Conservation (phyloP, 1,140 invertebrate species). For the Araneus ventricosus region DNA sequence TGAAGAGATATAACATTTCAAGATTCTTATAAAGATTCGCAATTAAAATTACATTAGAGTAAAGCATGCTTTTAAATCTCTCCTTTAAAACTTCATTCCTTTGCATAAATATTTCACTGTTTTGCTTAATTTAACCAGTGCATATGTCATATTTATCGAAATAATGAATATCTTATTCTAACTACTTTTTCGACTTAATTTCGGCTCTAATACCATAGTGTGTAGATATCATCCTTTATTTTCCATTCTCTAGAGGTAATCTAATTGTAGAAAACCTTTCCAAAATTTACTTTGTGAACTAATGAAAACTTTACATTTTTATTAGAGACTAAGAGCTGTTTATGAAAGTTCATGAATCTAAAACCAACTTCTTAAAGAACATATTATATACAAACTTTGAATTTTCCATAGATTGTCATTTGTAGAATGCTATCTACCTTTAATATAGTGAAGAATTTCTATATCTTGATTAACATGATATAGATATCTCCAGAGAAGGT, state of each 20-base stretch:
- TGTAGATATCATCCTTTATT: neutral
- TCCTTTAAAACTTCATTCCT: neutral
- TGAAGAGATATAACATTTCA: neutral
- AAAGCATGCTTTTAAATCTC: neutral
- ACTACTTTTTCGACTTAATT: neutral
- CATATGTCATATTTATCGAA: neutral
- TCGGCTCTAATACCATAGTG: neutral
- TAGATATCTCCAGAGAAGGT: neutral
- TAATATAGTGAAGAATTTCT: constrained; percentile 7
- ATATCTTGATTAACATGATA: constrained; percentile 18
- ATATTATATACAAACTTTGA: constrained; percentile 58
- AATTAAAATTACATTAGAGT: neutral
- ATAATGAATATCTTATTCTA: neutral
- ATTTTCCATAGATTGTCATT: constrained; percentile 50
- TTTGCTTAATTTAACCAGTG: constrained; percentile 24
- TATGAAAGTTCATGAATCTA: neutral
- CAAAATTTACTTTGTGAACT: neutral
- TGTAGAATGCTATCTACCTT: constrained; percentile 41
- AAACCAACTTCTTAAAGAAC: neutral
- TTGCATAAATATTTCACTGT: neutral
- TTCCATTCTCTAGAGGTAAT: too few relatives aligned
- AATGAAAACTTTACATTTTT: neutral
- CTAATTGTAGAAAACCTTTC: neutral
- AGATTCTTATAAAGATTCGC: neutral
- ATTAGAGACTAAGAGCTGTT: neutral